These are phyloP conservation scores for Oreotrochilus melanogaster DNA, from an alignment of 2,113 vertebrate genomes.

Conservation along the genomic window DNA sequence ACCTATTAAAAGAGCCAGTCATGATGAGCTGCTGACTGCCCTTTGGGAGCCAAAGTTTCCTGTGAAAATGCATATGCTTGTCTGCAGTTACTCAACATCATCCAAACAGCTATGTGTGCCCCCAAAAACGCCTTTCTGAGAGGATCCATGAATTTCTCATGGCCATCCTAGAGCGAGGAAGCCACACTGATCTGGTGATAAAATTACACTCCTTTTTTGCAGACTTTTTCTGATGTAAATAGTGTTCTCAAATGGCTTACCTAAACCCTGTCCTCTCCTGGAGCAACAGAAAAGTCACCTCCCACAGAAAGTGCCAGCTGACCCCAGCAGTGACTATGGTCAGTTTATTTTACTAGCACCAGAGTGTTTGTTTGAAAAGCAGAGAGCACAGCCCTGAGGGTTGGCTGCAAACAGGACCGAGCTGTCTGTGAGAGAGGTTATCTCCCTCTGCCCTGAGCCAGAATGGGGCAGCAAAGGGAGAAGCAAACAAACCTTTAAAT, in stretches of 20 bases:
- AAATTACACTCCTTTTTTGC: neutral
- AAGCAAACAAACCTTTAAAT: slow-evolving; percentile 56
- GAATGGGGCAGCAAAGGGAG: neutral
- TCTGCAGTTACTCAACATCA: neutral
- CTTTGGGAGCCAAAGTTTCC: slow-evolving; percentile 26
- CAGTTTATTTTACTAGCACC: neutral
- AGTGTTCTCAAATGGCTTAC: neutral
- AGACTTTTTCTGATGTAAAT: neutral
- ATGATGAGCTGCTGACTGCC: slow-evolving; percentile 42
- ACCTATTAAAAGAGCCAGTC: slow-evolving; percentile 26
- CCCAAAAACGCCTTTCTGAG: neutral
- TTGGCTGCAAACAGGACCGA: neutral
- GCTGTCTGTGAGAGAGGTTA: neutral
- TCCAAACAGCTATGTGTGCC: neutral
- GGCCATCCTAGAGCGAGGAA: neutral
- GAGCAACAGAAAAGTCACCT: neutral
- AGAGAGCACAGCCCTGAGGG: neutral
- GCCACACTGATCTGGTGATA: neutral
- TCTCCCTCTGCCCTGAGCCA: neutral
- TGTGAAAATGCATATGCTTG: neutral
- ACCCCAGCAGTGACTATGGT: neutral
- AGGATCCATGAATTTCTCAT: neutral
- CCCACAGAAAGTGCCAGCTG: neutral
- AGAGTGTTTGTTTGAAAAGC: neutral
- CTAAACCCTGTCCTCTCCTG: neutral